phyloP scores from a whole-genome alignment of 2,113 vertebrate genomes.

The Clarias macrocephalus region DNA sequence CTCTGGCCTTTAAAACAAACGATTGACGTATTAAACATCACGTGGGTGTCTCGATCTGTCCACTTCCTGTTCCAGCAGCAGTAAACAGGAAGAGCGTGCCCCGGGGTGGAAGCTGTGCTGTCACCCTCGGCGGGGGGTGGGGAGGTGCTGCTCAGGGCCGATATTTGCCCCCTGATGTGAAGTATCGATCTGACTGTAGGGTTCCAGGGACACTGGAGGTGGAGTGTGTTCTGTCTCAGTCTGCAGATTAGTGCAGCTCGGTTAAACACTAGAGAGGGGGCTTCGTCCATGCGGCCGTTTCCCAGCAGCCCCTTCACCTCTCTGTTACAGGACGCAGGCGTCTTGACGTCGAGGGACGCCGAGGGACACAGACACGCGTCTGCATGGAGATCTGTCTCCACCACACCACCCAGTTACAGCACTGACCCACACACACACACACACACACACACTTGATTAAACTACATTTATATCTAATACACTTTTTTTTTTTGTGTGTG shows the following conservation, averaged over 20 bases:
- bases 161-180: not conserved
- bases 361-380: not conserved
- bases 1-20: not conserved
- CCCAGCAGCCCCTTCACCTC: slow-evolving; percentile 3
- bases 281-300: not conserved
- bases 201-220: not conserved
- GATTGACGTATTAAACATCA: not conserved
- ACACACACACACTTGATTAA: too few relatives aligned
- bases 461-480: too few relatives aligned
- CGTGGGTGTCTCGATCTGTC: not conserved
- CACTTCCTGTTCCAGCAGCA: not conserved
- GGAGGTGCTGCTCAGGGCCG: not conserved
- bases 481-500: not conserved
- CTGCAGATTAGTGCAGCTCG: too few relatives aligned
- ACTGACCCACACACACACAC: not conserved
- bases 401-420: not conserved
- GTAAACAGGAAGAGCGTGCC: slow-evolving; percentile 1
- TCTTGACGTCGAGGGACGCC: not conserved
- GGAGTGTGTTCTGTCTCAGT: not conserved
- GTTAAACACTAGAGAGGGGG: too few relatives aligned
- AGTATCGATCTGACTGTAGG: not conserved
- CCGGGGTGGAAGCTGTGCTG: not conserved
- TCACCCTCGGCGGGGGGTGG: not conserved
- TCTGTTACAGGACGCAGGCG: not conserved
- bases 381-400: not conserved